phyloP scores from a whole-genome alignment of 1,140 invertebrate species.

The Drosophila kikkawai region DNA sequence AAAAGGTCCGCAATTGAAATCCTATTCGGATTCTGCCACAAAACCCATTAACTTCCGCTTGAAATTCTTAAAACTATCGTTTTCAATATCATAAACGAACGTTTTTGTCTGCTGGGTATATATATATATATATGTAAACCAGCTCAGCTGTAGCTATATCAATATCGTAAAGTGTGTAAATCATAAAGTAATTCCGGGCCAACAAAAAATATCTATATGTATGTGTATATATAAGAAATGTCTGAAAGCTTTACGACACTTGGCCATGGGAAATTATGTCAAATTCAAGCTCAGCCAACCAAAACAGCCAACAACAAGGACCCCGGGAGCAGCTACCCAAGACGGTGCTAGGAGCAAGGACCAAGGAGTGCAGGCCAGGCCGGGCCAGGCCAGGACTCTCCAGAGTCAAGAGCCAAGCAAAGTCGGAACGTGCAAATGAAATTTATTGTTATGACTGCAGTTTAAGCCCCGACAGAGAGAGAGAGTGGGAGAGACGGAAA shows the following conservation, averaged over 20 bases:
- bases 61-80: too few relatives aligned
- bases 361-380: constrained; percentile 19
- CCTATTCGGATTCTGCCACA: too few relatives aligned
- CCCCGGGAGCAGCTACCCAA: constrained; percentile 8
- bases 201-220: constrained; percentile 16
- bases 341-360: not conserved
- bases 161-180: constrained; percentile 57
- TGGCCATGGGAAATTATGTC: constrained; percentile 55
- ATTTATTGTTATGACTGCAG: constrained; percentile 81
- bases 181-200: constrained; percentile 59
- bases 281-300: constrained; percentile 58
- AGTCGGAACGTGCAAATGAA: constrained; percentile 72
- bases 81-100: too few relatives aligned
- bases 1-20: too few relatives aligned
- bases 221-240: not conserved
- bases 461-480: constrained; percentile 54
- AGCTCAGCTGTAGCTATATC: constrained; percentile 20
- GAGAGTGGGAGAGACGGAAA: constrained; percentile 10
- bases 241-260: constrained; percentile 62
- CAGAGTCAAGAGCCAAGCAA: constrained; percentile 50
- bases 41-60: too few relatives aligned
- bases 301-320: constrained; percentile 55
- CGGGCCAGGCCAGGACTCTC: constrained; percentile 6
- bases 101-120: too few relatives aligned
- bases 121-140: not conserved